These are phyloP conservation scores for Brachionus asplanchnoidis DNA, from an alignment of 1,140 invertebrate genomes.

Conservation along the genomic window DNA sequence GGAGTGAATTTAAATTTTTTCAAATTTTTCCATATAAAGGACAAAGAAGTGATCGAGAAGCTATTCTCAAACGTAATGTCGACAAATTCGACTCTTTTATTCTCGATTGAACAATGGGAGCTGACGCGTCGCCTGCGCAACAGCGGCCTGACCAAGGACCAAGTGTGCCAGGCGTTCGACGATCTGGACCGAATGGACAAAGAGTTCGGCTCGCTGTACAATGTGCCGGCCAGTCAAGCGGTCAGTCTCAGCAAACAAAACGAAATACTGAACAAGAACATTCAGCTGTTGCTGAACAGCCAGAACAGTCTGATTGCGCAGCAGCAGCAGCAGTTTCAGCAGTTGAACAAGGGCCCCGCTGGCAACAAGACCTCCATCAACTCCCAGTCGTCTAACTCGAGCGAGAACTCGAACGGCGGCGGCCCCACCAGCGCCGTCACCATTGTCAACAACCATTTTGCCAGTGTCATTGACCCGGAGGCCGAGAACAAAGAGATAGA, in stretches of 20 bases:
- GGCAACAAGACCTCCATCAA: not conserved
- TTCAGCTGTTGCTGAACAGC: not conserved
- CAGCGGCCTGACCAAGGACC: constrained; percentile 56
- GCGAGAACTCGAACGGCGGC: not conserved
- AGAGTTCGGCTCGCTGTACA: constrained; percentile 31
- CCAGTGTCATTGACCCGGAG: not conserved
- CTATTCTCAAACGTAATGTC: constrained; percentile 34
- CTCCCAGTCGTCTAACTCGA: not conserved
- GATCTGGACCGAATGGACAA: constrained; percentile 53
- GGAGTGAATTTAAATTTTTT: not conserved
- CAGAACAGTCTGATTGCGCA: not conserved
- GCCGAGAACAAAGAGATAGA: constrained; percentile 19
- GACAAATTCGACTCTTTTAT: constrained; percentile 44
- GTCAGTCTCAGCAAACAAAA: constrained; percentile 2
- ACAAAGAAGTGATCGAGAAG: constrained; percentile 32
- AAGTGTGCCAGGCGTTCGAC: constrained; percentile 55
- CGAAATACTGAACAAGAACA: not conserved
- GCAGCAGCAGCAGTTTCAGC: not conserved
- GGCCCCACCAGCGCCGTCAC: not conserved
- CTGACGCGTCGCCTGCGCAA: constrained; percentile 54
- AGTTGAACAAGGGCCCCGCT: not conserved
- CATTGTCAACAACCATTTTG: not conserved
- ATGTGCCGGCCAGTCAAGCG: not conserved
- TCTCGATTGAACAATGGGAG: constrained; percentile 57
- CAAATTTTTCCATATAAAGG: not conserved